Base-by-base conservation (phyloP, 2,113 vertebrate genomes). In the cat (Felis catus) region DNA sequence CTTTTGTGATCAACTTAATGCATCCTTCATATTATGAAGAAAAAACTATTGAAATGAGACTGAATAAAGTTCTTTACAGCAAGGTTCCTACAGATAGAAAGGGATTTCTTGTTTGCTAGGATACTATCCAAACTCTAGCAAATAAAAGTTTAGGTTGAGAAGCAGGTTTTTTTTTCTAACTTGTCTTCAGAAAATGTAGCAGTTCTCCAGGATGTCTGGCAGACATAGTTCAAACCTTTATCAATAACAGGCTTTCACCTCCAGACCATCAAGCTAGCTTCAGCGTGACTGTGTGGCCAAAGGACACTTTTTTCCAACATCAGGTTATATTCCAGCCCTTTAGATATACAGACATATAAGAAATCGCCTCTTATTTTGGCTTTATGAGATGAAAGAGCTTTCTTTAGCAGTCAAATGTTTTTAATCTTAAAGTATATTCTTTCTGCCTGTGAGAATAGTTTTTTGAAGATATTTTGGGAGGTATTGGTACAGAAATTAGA, bases 1-100 rank as follows among this genome's bases (percentile, higher is more conserved):
- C 98, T 98, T 99, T 99, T 98, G 98, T 98, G 98, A 98, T 98
- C 98, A 97, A 98, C 98, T 99, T 99, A 99, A 99, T 98, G 98
- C 98, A 98, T 97, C 97, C 96, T 98, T 98, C 98, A 97, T 96
- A 95, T 98, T 98, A 98, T 71, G 80, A 95, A 97, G 92, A 71
- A 96, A 98, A 98, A 98, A 96, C 89, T 97, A 98, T 97, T 91
- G 3, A 98, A 99, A 98, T 98, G 97, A 98, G 93, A 74, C 91
- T 93, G 94, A 98, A 98, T 97, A 98, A 98, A 98, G 94, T 98
- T 97, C 81, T 96, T 98, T 97, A 97, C 97, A 98, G 97, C 97
- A 97, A 36, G 78, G 19, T 91, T 98, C 94, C 86, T 21, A 76
- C 21, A 86, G 31, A 78, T 74, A 90, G 74, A 95, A 96, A 97